phyloP scores from a whole-genome alignment of 2,888 invertebrate species.

The Trileptium ribeirensis region DNA sequence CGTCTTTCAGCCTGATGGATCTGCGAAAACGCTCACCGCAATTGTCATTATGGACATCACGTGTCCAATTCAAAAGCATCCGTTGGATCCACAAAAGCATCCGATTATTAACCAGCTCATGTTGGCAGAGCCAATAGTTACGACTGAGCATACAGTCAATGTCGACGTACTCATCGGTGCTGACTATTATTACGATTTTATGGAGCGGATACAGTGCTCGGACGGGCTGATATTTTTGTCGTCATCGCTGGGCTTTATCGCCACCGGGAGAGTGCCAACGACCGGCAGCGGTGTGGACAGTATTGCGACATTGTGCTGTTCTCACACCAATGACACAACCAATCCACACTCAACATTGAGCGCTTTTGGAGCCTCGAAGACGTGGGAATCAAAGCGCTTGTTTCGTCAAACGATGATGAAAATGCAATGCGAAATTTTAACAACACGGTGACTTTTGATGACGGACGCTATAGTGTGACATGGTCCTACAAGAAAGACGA shows the following conservation, averaged over 20 bases:
- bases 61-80: background rate
- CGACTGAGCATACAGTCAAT: background rate
- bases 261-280: background rate
- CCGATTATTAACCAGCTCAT: background rate
- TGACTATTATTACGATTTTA: slow-evolving; percentile 9
- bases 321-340: background rate
- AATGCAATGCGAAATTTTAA: background rate
- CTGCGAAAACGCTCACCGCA: background rate
- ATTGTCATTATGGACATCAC: background rate
- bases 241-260: background rate
- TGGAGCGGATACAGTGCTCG: background rate
- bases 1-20: background rate
- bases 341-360: background rate
- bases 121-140: slow-evolving; percentile 2
- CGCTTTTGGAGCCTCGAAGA: background rate
- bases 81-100: background rate
- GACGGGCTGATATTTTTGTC: slow-evolving; percentile 1
- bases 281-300: background rate
- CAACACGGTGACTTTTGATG: background rate
- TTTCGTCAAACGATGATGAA: background rate
- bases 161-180: background rate
- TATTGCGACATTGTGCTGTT: background rate
- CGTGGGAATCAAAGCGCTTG: background rate
- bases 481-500: background rate
- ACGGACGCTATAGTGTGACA: background rate